Evolutionary conservation across 2,888 invertebrate species (phyloP), one percentile per base, ranked within the genome.

Genomic region (Hypomecis atomaria): DNA sequence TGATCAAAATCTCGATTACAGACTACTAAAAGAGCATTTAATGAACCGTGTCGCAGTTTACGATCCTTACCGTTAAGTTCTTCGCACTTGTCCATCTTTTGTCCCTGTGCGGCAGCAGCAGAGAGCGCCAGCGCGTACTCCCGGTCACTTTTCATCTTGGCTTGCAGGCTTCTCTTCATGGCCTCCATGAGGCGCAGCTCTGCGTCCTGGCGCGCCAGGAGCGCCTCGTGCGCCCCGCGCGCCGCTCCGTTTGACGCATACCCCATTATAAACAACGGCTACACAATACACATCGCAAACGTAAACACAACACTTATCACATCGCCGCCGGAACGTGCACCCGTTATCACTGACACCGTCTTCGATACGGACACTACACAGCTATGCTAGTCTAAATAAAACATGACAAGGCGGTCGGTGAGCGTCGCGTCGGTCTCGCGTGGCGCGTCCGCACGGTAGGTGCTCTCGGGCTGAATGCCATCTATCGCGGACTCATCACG

Each of bases 181-280:
- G 96, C 96, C 83, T 99, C 99, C 94, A 99, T 94, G 53, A 99
- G 95, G 73, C 97, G 95, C 64, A 99, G 94, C 90, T 99, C 99
- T 23, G 98, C 97, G 86, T 99, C 98, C 89, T 98, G 98, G 60
- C 98, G 95, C 67, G 95, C 95, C 75, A 98, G 94, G 76, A 99
- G 94, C 71, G 98, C 98, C 90, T 98, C 98, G 87, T 98, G 98
- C 79, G 98, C 97, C 74, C 95, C 95, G 81, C 97, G 96, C 77
- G 97, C 97, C 90, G 98, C 96, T 62, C 98, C 94, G 83, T 96
- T 96, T 76, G 96, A 94, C 72, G 98, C 97, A 90, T 98, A 98
- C 75, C 98, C 96, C 97, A 97, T 97, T 76, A 76, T 87, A 78
- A 79, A 82, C 76, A 73, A 76, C 84, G 77, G 80, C 77, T 82